A percentile compares a stretch with the other conserved stretches of the same genome.
These are phyloP conservation scores for Pogonus chalceus DNA, from an alignment of 1,140 invertebrate genomes.

Conservation along the genomic window DNA sequence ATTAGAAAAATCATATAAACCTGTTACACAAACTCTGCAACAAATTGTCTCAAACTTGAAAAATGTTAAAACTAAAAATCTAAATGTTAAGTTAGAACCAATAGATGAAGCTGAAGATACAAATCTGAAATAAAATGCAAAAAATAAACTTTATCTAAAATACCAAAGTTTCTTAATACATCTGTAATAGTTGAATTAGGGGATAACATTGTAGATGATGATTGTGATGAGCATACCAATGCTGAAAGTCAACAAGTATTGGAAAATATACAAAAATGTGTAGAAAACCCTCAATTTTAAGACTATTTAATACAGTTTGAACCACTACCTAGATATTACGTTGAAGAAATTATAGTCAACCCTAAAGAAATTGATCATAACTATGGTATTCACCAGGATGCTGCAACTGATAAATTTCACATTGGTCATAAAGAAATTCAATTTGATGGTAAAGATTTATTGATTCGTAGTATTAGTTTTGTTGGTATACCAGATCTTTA, in stretches of 20 bases:
- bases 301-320: slow-evolving; percentile 4
- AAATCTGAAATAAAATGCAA: too few relatives aligned
- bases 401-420: slow-evolving; percentile 11
- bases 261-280: too few relatives aligned
- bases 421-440: slow-evolving; percentile 11
- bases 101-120: neutral
- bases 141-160: too few relatives aligned
- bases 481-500: slow-evolving; percentile 17
- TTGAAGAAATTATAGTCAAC: slow-evolving; percentile 8
- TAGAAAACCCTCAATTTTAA: too few relatives aligned
- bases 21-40: neutral
- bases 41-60: neutral
- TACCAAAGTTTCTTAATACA: too few relatives aligned
- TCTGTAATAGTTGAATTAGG: too few relatives aligned
- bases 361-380: slow-evolving; percentile 10
- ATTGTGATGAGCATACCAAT: neutral
- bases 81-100: neutral
- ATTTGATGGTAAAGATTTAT: slow-evolving; percentile 13
- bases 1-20: neutral
- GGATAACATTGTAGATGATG: neutral
- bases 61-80: neutral
- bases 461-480: slow-evolving; percentile 14
- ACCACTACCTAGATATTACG: slow-evolving; percentile 4
- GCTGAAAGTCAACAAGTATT: neutral
- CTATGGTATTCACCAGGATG: slow-evolving; percentile 16